Evolutionary conservation across 2,888 invertebrate species (phyloP).

Genomic region (Dendrolimus pini): DNA sequence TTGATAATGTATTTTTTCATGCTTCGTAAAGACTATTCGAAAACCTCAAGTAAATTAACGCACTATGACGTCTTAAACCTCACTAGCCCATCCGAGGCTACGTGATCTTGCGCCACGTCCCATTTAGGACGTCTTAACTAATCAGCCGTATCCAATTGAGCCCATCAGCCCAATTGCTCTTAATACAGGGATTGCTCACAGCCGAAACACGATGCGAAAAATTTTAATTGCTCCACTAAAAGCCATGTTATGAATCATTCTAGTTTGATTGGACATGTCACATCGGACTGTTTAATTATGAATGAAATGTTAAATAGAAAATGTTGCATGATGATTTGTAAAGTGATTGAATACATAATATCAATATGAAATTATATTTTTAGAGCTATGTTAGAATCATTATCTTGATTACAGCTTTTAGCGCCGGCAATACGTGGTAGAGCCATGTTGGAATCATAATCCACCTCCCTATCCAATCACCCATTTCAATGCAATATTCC

Average conservation of each 20-base stretch:
- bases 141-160: conserved; percentile 68
- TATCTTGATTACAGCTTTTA: too few species aligned
- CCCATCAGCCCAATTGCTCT: conserved; percentile 68
- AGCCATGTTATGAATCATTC: conserved; percentile 24
- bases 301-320: conserved; percentile 16
- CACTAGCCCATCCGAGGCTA: conserved; percentile 5
- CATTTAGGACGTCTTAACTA: conserved; percentile 62
- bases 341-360: too few species aligned
- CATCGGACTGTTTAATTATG: conserved; percentile 11
- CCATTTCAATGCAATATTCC: too few species aligned
- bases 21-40: too few species aligned
- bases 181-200: conserved; percentile 58
- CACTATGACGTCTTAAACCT: neutral
- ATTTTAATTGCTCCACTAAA: conserved; percentile 53
- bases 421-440: too few species aligned
- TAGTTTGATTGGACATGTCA: conserved; percentile 33
- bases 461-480: too few species aligned
- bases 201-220: conserved; percentile 51
- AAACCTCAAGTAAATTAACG: conserved; percentile 6
- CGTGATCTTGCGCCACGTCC: conserved; percentile 39
- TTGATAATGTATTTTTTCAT: too few species aligned
- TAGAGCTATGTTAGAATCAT: too few species aligned
- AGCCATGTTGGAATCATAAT: too few species aligned
- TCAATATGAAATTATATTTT: too few species aligned
- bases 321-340: too few species aligned